Percentiles rank a stretch among this genome's conserved stretches.
phyloP scores from a whole-genome alignment of 2,113 vertebrate genomes.

The Corapipo altera region DNA sequence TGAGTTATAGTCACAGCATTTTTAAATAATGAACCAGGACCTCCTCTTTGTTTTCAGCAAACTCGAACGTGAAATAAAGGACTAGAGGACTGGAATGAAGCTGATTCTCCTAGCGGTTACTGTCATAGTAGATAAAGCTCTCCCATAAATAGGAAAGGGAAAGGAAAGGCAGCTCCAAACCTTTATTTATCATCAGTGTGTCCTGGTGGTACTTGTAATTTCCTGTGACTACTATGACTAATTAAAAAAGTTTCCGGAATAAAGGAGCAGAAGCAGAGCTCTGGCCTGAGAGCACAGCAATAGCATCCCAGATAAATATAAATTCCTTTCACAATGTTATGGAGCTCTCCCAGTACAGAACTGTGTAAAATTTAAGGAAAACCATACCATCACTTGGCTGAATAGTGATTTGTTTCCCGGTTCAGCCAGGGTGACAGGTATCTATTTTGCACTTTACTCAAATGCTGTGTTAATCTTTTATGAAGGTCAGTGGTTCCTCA shows the following conservation, averaged over 20 bases:
- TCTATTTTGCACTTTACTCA: background rate
- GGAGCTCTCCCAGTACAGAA: background rate
- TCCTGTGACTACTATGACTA: background rate
- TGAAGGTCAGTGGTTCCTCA: background rate
- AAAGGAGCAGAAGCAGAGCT: background rate
- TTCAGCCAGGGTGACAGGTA: background rate
- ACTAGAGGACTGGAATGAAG: background rate
- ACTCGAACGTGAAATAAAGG: accelerated
- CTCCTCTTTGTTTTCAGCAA: background rate
- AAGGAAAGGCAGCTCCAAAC: background rate
- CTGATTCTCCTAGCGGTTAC: background rate
- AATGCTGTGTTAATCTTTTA: background rate
- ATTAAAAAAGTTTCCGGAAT: background rate
- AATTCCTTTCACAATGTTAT: background rate
- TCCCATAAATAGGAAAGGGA: background rate
- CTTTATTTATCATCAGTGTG: background rate
- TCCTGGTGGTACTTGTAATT: background rate
- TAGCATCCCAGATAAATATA: background rate
- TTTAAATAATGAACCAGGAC: background rate
- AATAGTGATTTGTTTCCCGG: background rate
- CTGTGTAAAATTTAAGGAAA: background rate
- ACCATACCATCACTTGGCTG: background rate
- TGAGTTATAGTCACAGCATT: background rate
- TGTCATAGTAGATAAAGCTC: background rate
- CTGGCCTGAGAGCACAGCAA: background rate